Base-by-base conservation (phyloP, 2,888 invertebrate genomes). In the Dermolepida albohirtum region DNA sequence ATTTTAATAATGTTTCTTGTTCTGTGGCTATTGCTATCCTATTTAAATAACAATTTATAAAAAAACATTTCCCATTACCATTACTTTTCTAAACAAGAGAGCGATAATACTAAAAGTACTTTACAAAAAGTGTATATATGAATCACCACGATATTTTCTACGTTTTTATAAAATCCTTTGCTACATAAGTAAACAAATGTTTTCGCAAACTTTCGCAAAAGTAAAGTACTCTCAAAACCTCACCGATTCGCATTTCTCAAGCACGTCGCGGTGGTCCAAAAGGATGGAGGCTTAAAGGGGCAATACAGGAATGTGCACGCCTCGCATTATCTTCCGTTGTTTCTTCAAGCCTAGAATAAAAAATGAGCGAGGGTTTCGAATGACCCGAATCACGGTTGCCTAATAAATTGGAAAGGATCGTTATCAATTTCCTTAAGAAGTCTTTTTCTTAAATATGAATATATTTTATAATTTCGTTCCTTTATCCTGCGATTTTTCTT, bases 391-490 rank as follows among this genome's bases (percentile, higher is more conserved):
- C 64, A 64, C 52, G 52, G 64, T 54, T 54, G 51, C 64, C 64
- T 64, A 64, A 64, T 52, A 64, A 64, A 64, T 64, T 44, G 51
- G 52, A 64, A 64, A 14, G 64, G 64, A 51, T 64, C 64, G 64
- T 64, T 64, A 64, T 64, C 64, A 64, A 64, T 64, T 64, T 64
- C 44, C 43, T 52, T 64, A 64, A 64, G 64, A 51, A 51, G 52
- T 43, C 44, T 41, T 43, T 44, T 43, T 41, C 27, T 14, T 14
- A 59, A 59, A 59, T 59, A 59, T 59, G 59, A 47, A 59, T 54
- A 64, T 64, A 64, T 64, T 52, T 64, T 44, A 64, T 64, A 64
- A 64, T 64, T 64, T 43, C 22, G 29, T 14, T 27, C 22, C 14
- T 16, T 47, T 59, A 27, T 27, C 44, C 10, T 43, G 7, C 59